Percentiles rank a stretch among this genome's conserved stretches.
phyloP scores from a whole-genome alignment of 2,888 invertebrate genomes.

The Erannis defoliaria region DNA sequence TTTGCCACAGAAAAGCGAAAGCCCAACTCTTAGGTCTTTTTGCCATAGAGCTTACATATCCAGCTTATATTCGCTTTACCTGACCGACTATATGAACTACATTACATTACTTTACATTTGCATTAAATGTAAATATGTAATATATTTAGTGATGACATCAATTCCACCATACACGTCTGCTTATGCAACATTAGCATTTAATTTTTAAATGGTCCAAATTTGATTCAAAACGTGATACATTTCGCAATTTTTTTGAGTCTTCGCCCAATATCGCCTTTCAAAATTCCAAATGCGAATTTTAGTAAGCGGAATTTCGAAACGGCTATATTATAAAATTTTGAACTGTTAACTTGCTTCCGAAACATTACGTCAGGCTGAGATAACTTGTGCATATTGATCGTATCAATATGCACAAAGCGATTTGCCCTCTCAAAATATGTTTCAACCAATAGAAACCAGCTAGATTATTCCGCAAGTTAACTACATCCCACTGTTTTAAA shows the following conservation, averaged over 20 bases:
- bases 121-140: neutral
- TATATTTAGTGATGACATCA: neutral
- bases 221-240: conserved; percentile 5
- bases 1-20: no score
- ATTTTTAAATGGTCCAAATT: conserved; percentile 15
- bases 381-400: neutral
- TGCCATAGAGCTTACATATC: no score
- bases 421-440: neutral
- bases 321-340: conserved; percentile 8
- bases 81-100: no score
- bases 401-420: neutral
- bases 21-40: no score
- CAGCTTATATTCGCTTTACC: no score
- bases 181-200: conserved; percentile 2
- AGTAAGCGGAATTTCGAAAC: neutral
- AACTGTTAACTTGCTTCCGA: conserved; percentile 1
- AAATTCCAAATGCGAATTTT: conserved; percentile 16
- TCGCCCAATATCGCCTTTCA: conserved; percentile 16
- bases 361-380: neutral
- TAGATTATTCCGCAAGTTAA: neutral
- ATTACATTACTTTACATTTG: no score
- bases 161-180: neutral
- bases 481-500: neutral
- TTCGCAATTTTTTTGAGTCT: conserved; percentile 25
- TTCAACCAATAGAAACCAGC: neutral